Conservation (phyloP, 1,140 invertebrate genomes). For the Maniola jurtina region DNA sequence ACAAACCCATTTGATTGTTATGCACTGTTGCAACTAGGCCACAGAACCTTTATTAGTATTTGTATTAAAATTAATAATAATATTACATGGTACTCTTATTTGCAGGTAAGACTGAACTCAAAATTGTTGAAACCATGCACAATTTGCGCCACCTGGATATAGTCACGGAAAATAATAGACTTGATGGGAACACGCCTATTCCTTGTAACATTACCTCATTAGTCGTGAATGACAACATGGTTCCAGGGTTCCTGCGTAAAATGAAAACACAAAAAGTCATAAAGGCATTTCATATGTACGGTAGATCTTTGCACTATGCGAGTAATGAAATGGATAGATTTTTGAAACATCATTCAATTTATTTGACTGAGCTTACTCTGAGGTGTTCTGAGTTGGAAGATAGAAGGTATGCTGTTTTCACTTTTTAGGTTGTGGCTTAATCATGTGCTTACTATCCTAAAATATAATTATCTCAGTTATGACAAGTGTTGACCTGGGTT, state of each 20-base stretch:
- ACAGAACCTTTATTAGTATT: background rate
- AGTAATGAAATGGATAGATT: slow-evolving; percentile 23
- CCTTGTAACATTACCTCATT: slow-evolving; percentile 25
- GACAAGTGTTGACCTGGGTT: too few species aligned
- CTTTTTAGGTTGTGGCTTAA: too few species aligned
- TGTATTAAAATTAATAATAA: background rate
- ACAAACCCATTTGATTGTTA: too few species aligned
- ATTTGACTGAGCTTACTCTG: slow-evolving; percentile 37
- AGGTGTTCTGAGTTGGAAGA: slow-evolving; percentile 36
- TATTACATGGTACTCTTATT: slow-evolving; percentile 9
- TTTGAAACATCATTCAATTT: slow-evolving; percentile 14
- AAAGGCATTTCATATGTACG: slow-evolving; percentile 41
- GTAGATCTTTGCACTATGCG: slow-evolving; percentile 29
- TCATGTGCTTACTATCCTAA: too few species aligned
- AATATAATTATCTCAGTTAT: too few species aligned
- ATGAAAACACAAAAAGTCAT: slow-evolving; percentile 4
- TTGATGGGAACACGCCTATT: slow-evolving; percentile 7
- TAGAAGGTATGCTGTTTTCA: slow-evolving; percentile 16
- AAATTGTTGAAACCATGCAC: slow-evolving; percentile 16
- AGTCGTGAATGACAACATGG: slow-evolving; percentile 33
- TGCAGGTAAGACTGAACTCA: slow-evolving; percentile 25
- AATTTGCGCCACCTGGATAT: slow-evolving; percentile 41
- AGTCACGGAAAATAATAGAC: slow-evolving; percentile 24
- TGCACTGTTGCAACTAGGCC: too few species aligned
- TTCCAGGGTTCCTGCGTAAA: slow-evolving; percentile 18